Percentiles rank a stretch among this genome's conserved stretches.
Evolutionary conservation across 2,113 vertebrate species (phyloP).

Genomic region (Dromaius novaehollandiae): DNA sequence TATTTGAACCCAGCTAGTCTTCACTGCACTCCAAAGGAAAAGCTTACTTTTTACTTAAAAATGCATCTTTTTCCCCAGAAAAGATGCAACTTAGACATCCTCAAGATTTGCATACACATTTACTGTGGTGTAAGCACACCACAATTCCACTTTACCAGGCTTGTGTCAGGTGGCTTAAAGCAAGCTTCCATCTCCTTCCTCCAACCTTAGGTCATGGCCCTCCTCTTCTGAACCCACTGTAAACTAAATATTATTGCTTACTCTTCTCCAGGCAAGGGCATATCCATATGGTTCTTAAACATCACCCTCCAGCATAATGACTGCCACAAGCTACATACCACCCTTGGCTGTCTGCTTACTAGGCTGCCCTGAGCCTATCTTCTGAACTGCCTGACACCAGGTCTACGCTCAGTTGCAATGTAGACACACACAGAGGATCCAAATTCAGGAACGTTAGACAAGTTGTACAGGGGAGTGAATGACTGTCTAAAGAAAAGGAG

Average conservation of each 20-base stretch:
- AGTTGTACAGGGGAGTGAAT: not conserved
- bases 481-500: not conserved
- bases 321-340: not conserved
- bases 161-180: not conserved
- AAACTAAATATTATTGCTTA: not conserved
- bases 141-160: not conserved
- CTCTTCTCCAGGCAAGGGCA: not conserved
- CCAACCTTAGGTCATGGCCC: not conserved
- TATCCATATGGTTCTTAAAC: not conserved
- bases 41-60: not conserved
- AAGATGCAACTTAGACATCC: not conserved
- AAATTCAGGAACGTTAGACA: not conserved
- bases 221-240: not conserved
- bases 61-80: not conserved
- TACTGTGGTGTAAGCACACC: not conserved
- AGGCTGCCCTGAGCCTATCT: not conserved
- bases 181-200: not conserved
- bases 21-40: not conserved
- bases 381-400: conserved; percentile 11
- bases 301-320: not conserved
- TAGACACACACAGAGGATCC: not conserved
- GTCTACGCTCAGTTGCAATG: not conserved
- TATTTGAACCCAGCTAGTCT: not conserved
- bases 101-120: fast-evolving
- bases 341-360: not conserved